Evolutionary conservation across 2,888 invertebrate species (phyloP).

Genomic region (Smittia aterrima): DNA sequence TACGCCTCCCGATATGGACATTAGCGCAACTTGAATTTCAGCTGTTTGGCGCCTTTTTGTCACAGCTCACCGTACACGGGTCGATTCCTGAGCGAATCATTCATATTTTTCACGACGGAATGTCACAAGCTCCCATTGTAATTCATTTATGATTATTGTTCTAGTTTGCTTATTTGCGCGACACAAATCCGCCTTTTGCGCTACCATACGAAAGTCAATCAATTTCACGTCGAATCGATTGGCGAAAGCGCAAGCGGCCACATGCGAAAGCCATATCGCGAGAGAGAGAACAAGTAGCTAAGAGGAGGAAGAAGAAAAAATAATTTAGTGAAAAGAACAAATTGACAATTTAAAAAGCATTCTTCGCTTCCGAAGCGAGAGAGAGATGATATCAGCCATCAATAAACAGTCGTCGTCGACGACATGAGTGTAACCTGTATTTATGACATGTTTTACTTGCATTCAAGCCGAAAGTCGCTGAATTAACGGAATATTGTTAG

Average conservation of each 20-base stretch:
- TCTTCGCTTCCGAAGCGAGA: conserved; percentile 3
- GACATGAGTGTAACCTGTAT: not conserved
- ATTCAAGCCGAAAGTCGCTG: not conserved
- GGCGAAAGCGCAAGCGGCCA: conserved; percentile 3
- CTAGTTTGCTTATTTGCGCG: not conserved
- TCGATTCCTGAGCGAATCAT: not conserved
- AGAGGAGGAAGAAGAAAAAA: no score
- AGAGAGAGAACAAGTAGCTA: no score
- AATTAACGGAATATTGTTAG: not conserved
- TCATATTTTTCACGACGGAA: conserved; percentile 3
- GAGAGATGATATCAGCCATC: not conserved
- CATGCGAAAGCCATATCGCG: not conserved
- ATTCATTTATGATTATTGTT: not conserved
- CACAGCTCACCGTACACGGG: not conserved
- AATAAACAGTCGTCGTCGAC: not conserved
- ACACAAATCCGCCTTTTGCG: not conserved
- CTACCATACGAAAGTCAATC: conserved; percentile 24
- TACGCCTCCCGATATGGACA: not conserved
- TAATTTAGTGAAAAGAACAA: not conserved
- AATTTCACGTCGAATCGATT: conserved; percentile 9
- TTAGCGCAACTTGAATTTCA: not conserved
- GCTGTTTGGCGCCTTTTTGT: conserved; percentile 7
- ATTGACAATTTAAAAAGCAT: conserved; percentile 4
- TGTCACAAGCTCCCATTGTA: not conserved
- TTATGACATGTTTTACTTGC: conserved; percentile 4